Evolutionary conservation across 1,140 invertebrate species (phyloP), one percentile per base, ranked within the genome.

Genomic region (Trichomalopsis sarcophagae): DNA sequence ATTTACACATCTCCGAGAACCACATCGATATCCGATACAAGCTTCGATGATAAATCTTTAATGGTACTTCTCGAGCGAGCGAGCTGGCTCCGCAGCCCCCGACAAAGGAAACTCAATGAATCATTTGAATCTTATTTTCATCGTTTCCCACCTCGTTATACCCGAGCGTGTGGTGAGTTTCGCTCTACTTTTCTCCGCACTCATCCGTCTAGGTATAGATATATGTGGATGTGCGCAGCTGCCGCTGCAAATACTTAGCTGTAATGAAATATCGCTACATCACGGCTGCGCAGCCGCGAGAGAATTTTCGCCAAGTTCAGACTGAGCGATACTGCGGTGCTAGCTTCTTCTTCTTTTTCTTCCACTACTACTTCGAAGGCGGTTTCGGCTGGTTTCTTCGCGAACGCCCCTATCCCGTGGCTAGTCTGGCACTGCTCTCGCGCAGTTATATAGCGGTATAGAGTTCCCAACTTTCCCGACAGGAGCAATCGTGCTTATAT

Each of bases 221-320:
- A 68, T 40, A 44, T 44, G 10, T 44, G 21, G 2, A 21, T 13
- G 7, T 2, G 30, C 69, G n/a, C 76, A 84, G 50, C 21, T 74
- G 68, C n/a, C 33, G 4, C 44, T 62, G 17, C 7, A 81, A 76
- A 76, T 62, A 81, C 44, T 47, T 73, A 81, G n/a, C 13, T 40
- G 68, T 76, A 80, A 81, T 85, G 55, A 85, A 85, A 85, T 85
- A 85, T 81, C 78, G 50, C 55, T 81, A 69, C 77, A 81, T 85
- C 78, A 85, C 68, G 17, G 50, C 17, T 36, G 33, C 13, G 33
- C n/a, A 21, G 69, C 62, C 62, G 2, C 23, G 9, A 80, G 73
- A 80, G 68, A 33, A 27, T 80, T 84, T 83, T 77, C 71, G 6
- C 55, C 13, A 83, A 83, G 1, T 77, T 47, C 3, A 76, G 50